Percentiles rank a stretch among this genome's conserved stretches.
These are phyloP conservation scores for Gorsachius goisagi DNA, from an alignment of 2,113 vertebrate species.

Conservation along the genomic window DNA sequence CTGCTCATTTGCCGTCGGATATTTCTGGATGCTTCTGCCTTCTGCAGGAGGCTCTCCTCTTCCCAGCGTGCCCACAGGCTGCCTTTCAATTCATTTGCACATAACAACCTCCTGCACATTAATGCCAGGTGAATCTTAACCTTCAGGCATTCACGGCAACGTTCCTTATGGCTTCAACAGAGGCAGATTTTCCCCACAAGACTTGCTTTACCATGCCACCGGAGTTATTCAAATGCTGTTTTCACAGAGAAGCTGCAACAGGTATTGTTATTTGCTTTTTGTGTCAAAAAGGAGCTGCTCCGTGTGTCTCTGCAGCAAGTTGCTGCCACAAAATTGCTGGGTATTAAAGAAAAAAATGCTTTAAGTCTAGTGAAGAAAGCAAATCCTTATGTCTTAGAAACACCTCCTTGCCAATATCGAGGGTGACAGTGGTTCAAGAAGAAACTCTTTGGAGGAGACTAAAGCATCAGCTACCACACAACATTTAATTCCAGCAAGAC, in stretches of 20 bases:
- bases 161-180: neutral
- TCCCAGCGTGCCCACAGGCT: neutral
- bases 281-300: neutral
- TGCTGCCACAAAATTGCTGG: neutral
- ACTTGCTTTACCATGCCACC: neutral
- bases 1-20: neutral
- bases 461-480: neutral
- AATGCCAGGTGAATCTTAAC: accelerated
- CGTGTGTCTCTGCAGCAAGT: neutral
- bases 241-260: neutral
- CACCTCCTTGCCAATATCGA: neutral
- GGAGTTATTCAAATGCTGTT: neutral
- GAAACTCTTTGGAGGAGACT: neutral
- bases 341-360: neutral
- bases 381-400: neutral
- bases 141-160: neutral
- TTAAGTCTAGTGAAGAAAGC: neutral
- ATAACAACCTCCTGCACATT: neutral
- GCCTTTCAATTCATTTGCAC: neutral
- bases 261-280: neutral
- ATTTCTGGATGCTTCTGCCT: neutral
- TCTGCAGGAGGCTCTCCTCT: neutral
- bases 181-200: neutral
- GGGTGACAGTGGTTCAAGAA: neutral
- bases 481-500: neutral